A percentile compares a stretch with the other conserved stretches of the same genome.
Evolutionary conservation across 2,888 invertebrate genomes (phyloP).

Genomic region (Zygothrica quintamaculata): DNA sequence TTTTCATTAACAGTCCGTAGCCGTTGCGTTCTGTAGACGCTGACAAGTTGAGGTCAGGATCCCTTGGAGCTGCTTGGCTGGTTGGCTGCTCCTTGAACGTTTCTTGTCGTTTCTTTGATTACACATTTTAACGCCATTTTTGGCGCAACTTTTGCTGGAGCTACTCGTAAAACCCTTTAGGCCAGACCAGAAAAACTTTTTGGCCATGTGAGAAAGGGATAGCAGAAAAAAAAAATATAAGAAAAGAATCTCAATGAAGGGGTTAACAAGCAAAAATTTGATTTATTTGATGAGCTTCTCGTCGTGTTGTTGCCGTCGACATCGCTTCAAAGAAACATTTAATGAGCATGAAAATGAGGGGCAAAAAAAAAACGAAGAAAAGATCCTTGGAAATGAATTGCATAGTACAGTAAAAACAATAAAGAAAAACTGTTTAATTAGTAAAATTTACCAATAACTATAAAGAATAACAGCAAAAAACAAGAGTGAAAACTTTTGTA

Average conservation of each 20-base stretch:
- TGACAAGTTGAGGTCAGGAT: conserved; percentile 55
- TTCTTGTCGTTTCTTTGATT: conserved; percentile 67
- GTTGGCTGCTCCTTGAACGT: conserved; percentile 22
- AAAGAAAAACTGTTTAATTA: conserved; percentile 40
- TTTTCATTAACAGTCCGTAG: conserved; percentile 72
- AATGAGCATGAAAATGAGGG: conserved; percentile 70
- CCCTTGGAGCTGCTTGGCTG: conserved; percentile 26
- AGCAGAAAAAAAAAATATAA: conserved; percentile 35
- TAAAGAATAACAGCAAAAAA: conserved; percentile 9
- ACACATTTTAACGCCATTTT: conserved; percentile 76
- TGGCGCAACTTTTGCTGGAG: conserved; percentile 59
- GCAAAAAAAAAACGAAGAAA: too few relatives aligned
- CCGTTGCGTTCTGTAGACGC: conserved; percentile 51
- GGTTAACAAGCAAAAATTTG: conserved; percentile 78
- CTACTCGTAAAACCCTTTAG: conserved; percentile 61
- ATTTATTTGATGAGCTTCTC: conserved; percentile 77
- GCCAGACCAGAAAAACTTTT: conserved; percentile 61
- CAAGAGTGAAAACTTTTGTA: too few relatives aligned
- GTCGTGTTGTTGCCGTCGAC: conserved; percentile 45
- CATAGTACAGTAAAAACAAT: conserved; percentile 25
- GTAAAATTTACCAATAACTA: conserved; percentile 33
- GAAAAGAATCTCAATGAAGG: conserved; percentile 74
- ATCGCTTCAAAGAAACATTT: conserved; percentile 51
- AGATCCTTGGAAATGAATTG: conserved; percentile 40
- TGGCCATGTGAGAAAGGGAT: conserved; percentile 5